Evolutionary conservation across 2,888 invertebrate species (phyloP), one percentile per base, ranked within the genome.

Genomic region (Monoplex corrugatus): DNA sequence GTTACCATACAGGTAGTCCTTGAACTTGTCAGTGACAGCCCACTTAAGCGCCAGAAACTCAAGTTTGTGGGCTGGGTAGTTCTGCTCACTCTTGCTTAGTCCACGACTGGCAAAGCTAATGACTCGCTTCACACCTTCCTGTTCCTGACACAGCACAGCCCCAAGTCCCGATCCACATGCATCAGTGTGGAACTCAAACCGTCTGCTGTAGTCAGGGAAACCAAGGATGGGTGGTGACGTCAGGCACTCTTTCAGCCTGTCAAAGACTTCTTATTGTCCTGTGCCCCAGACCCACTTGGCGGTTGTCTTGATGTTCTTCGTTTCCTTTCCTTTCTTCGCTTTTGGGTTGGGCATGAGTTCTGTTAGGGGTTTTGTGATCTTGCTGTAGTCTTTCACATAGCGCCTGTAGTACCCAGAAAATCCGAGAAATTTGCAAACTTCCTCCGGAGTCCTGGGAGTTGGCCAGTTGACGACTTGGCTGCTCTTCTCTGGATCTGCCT

Each of bases 11-110:
- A 89, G 86, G 32, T 86, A 89, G 23, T 89, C 75, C 40, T 86
- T 43, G 44, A 63, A 80, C 38, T 91, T 92, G 6, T 90, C 90
- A 0, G 90, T 89, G 13, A 91, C 68, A 1, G 90, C 89, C 91
- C 91, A 92, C 63, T 90, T 90, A 1, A 91, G 80, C 0, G 90
- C 80, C 0, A 92, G 68, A 40, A 90, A 92, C 44, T 92, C 91
- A 32, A 89, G 50, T 35, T 91, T 90, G 57, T 89, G 91, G 8
- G 90, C 87, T 5, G 90, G 78, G 40, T 91, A 91, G 43, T 90
- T 91, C 32, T 72, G 72, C 45, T 91, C 91, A 32, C 90, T 84
- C 40, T 83, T 87, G 23, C 82, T 86, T n/a, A 91, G 50, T 35
- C 89, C 86, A 38, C 91, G 13, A 19, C 89, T 90, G 23, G 91